These are phyloP conservation scores for Platyscapa corneri DNA, from an alignment of 1,140 invertebrate species.

Conservation along the genomic window DNA sequence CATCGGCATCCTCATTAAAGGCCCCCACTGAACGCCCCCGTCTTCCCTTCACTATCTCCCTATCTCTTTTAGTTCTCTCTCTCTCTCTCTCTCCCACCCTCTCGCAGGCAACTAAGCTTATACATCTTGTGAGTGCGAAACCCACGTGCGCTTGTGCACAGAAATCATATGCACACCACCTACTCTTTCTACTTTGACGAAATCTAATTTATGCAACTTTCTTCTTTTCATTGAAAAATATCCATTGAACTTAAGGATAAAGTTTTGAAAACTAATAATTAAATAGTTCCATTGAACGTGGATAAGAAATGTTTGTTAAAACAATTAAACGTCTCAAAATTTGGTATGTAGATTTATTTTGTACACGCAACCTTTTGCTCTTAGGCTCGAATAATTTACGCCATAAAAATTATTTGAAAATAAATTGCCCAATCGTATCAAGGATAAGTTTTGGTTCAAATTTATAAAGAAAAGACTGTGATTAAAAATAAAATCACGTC, in stretches of 20 bases:
- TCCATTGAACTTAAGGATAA: no score
- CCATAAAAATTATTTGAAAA: no score
- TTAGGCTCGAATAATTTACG: no score
- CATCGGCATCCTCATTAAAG: conserved; percentile 75
- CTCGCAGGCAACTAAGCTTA: not conserved
- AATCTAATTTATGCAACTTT: not conserved
- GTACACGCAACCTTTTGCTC: no score
- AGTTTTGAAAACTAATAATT: not conserved
- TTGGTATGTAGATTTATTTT: no score
- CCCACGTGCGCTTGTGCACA: conserved; percentile 34
- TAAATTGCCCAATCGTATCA: no score
- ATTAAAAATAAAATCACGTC: no score
- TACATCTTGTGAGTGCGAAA: conserved; percentile 25
- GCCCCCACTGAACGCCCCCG: conserved; percentile 71
- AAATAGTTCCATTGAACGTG: not conserved
- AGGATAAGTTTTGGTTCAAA: no score
- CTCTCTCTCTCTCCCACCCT: conserved; percentile 67
- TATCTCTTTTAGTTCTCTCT: not conserved
- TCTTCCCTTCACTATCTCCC: conserved; percentile 57
- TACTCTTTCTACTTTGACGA: not conserved
- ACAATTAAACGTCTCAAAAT: no score
- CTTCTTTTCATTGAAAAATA: not conserved
- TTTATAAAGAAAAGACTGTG: no score
- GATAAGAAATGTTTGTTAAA: no score
- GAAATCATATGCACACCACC: conserved; percentile 16